phyloP scores from a whole-genome alignment of 1,140 invertebrate genomes.

The Anadara kagoshimensis region DNA sequence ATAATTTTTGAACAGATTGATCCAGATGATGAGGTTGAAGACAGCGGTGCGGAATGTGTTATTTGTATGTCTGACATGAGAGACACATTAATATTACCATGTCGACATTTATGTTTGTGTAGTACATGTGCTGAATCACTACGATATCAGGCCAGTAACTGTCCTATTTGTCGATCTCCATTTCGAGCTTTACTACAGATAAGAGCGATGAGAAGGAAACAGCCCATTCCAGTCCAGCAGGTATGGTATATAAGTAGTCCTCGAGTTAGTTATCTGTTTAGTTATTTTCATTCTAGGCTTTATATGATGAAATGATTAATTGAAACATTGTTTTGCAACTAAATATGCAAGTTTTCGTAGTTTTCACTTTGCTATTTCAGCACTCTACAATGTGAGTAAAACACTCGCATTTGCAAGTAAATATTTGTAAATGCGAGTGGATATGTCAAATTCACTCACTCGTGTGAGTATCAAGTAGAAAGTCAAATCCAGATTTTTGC shows the following conservation, averaged over 20 bases:
- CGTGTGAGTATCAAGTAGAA: no score
- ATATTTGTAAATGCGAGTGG: no score
- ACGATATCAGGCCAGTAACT: slow-evolving; percentile 97
- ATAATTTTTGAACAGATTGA: slow-evolving; percentile 13
- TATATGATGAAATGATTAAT: no score
- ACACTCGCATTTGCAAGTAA: no score
- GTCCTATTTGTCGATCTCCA: slow-evolving; percentile 97
- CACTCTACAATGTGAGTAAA: no score
- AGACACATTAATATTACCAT: slow-evolving; percentile 98
- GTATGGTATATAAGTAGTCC: slow-evolving; percentile 22
- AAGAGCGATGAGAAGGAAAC: slow-evolving; percentile 90
- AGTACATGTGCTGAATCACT: slow-evolving; percentile 97
- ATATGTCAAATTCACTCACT: no score
- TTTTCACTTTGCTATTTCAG: no score
- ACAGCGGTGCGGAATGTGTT: slow-evolving; percentile 98
- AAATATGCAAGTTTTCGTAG: no score
- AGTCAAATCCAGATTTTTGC: no score
- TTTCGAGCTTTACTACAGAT: slow-evolving; percentile 98
- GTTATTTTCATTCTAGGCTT: no score
- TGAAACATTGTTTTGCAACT: no score
- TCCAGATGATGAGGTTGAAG: slow-evolving; percentile 89
- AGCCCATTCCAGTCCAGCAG: slow-evolving; percentile 45
- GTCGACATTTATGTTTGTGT: slow-evolving; percentile 97
- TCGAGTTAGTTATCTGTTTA: no score
- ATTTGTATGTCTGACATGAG: slow-evolving; percentile 99